Percentiles rank a stretch among this genome's conserved stretches.
Evolutionary conservation across 1,140 invertebrate genomes (phyloP).

Genomic region (Hesperophylax magnus): DNA sequence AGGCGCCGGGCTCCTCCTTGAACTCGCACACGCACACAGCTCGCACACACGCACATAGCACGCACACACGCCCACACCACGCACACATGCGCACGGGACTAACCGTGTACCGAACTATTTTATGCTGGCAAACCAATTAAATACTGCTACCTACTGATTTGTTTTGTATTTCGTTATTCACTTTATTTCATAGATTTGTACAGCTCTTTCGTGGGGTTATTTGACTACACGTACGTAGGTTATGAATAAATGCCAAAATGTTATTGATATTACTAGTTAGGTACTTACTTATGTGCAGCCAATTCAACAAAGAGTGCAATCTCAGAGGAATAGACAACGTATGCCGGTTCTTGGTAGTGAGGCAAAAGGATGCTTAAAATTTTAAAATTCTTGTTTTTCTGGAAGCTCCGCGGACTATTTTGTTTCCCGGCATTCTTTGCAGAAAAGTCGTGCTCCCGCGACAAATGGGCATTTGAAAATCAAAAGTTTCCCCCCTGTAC

Average conservation of each 20-base stretch:
- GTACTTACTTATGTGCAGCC: too few relatives aligned
- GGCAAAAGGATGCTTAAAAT: too few relatives aligned
- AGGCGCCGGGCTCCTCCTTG: slow-evolving; percentile 41
- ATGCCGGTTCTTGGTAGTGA: too few relatives aligned
- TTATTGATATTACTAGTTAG: too few relatives aligned
- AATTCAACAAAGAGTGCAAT: too few relatives aligned
- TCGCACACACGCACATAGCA: slow-evolving; percentile 9
- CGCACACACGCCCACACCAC: not conserved
- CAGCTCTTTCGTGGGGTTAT: too few relatives aligned
- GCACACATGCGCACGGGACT: slow-evolving; percentile 2
- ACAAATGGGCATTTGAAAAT: slow-evolving; percentile 49
- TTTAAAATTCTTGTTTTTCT: too few relatives aligned
- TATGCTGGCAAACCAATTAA: not conserved
- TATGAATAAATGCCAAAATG: too few relatives aligned
- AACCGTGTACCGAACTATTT: not conserved
- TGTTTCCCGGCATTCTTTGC: slow-evolving; percentile 2
- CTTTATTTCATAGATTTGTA: too few relatives aligned
- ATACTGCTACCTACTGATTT: not conserved
- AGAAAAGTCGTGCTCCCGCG: slow-evolving; percentile 27
- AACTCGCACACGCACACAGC: slow-evolving; percentile 18
- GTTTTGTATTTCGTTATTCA: too few relatives aligned
- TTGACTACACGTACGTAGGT: too few relatives aligned
- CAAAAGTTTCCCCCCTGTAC: slow-evolving; percentile 40
- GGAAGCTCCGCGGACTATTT: slow-evolving; percentile 10
- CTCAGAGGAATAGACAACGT: too few relatives aligned